Evolutionary conservation across 2,113 vertebrate genomes (phyloP), one percentile per base, ranked within the genome.

Genomic region (Edolisoma coerulescens): DNA sequence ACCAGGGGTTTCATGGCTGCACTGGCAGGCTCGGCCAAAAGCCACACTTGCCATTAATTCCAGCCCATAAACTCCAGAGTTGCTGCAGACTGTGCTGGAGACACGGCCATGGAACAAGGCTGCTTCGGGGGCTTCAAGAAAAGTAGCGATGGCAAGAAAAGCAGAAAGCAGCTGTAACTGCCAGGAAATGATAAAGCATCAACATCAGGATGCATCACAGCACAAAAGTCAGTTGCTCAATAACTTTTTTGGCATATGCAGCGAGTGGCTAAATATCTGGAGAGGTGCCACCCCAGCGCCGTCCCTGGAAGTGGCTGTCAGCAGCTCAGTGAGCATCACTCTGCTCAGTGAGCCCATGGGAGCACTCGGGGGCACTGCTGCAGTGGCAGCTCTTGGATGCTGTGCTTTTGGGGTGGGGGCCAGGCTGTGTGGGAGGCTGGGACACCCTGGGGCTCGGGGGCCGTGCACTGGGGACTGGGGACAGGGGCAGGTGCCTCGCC

Each of bases 301-400:
- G 1, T 10, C 24, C 5, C 6, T 71, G 9, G 17, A 37, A 53
- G 10, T 14, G 50, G 60, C 37, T 10, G 37, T 7, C 23, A 21
- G 79, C 71, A 56, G 79, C 22, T 59, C 84, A 18, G 74, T 0
- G 28, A 60, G 4, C 65, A 16, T 0, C 67, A 9, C 0, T 10
- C 13, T 23, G 24, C 59, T 28, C 41, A 4, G 16, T 4, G 52
- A 16, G n/a, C 0, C 24, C 20, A 0, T 5, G 56, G 73, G 44
- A 37, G 2, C 10, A 0, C 6, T 18, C 11, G 5, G 35, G 45
- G 50, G 68, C 39, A 2, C 26, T 8, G 2, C 63, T 30, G 71
- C 33, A 2, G 1, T 0, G 33, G 35, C 61, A 8, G 22, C 22
- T 3, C 4, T 1, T 6, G 3, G 9, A 0, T 6, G 65, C 23